Percentiles rank a stretch among this genome's conserved stretches.
These are phyloP conservation scores for Neotoxoptera formosana DNA, from an alignment of 1,140 invertebrate species.

Conservation along the genomic window DNA sequence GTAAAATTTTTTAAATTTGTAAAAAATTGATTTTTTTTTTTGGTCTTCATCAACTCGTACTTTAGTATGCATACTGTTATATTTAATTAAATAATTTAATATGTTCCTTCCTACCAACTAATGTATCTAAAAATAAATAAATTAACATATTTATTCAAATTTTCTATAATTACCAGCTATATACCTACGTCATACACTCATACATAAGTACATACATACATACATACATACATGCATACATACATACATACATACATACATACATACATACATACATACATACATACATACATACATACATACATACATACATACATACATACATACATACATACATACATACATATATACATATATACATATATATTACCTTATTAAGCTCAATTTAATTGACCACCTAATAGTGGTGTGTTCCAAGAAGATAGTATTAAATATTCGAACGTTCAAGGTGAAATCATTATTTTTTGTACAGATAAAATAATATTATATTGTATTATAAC, in stretches of 20 bases:
- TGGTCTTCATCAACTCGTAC: background rate
- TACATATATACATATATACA: background rate
- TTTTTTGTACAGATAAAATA: background rate
- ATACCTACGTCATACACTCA: background rate
- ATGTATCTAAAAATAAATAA: background rate
- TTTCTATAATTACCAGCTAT: background rate
- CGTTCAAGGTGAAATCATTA: background rate
- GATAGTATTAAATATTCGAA: background rate
- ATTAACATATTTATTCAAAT: slow-evolving; percentile 20
- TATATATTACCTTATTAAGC: too few species aligned
- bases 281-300: background rate
- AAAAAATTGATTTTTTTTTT: background rate
- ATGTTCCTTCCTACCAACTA: background rate
- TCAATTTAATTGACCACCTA: background rate
- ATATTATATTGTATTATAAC: background rate
- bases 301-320: background rate
- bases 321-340: too few species aligned
- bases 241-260: too few species aligned
- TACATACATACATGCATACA: too few species aligned
- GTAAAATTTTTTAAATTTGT: background rate
- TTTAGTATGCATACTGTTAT: background rate
- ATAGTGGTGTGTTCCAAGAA: background rate
- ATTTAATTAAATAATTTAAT: background rate
- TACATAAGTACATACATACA: background rate
- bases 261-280: background rate